Evolutionary conservation across 2,888 invertebrate species (phyloP), one percentile per base, ranked within the genome.

Genomic region (Ellobium chinense): DNA sequence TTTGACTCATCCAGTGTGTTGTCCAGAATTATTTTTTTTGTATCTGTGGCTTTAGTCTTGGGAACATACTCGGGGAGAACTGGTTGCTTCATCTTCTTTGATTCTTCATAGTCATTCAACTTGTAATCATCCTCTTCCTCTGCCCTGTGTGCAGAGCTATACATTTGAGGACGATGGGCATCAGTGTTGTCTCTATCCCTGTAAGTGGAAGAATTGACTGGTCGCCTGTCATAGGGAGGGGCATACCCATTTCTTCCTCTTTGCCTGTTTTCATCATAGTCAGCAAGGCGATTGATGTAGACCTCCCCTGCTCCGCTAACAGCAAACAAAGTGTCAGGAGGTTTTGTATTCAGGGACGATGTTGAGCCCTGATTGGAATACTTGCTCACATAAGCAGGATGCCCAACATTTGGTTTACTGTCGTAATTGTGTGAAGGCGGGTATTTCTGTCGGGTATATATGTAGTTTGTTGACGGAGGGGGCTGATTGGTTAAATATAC

Each of bases 271-370:
- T 72, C 79, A 34, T 79, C 79, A 63, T 37, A 37, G 4, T 58
- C 46, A 18, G 74, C 60, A 2, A 73, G 37, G 9, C 46, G 31
- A 65, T 80, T 80, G 24, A 74, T 36, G 31, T 80, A 80, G 1
- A 80, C 37, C 46, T 80, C 80, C 18, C 80, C 80, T 1, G 29
- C 46, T 24, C 74, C 74, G 36, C 74, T 80, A 12, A 79, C 79
- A 34, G 72, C 63, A 63, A 74, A 74, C 39, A 36, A 1, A 9
- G 62, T 56, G 7, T 65, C 27, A 24, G 80, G 80, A 14, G 77
- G 72, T 56, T 29, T 46, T 0, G 56, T 36, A 63, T 36, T 36
- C 2, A 29, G n/a, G 2, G 63, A 62, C 2, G 18, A 58, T n/a
- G 58, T 58, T 1, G 56, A 76, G 2, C 34, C 56, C 24, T 76